A percentile compares a stretch with the other conserved stretches of the same genome.
phyloP scores from a whole-genome alignment of 2,113 vertebrate species.

The Python bivittatus region DNA sequence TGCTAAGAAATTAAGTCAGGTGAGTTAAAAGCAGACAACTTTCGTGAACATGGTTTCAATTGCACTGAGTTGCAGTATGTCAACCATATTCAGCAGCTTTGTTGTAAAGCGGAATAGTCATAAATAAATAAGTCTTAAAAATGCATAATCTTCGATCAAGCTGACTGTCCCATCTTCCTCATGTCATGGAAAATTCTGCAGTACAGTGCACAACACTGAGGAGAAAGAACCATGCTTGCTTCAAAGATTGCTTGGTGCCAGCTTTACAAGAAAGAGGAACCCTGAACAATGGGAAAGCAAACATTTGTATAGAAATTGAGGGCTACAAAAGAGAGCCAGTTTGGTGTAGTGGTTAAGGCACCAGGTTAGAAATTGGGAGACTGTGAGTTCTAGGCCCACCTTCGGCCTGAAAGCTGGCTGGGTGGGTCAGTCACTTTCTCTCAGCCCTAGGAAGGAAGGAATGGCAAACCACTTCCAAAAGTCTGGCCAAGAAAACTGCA shows the following conservation, averaged over 20 bases:
- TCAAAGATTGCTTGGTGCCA: neutral
- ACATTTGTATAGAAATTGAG: neutral
- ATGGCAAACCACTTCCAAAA: neutral
- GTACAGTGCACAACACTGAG: neutral
- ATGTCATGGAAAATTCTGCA: neutral
- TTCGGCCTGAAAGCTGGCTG: neutral
- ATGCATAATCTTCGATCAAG: no score
- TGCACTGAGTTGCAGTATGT: neutral
- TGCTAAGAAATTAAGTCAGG: neutral
- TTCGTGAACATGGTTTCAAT: neutral
- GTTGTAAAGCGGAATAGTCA: neutral
- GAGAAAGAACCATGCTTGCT: neutral
- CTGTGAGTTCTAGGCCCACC: neutral
- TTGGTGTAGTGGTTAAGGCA: neutral
- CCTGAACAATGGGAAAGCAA: neutral
- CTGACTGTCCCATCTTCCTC: neutral
- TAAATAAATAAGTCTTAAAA: neutral
- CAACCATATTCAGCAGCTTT: neutral
- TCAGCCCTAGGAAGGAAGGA: neutral
- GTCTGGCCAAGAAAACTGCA: neutral
- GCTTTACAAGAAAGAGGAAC: neutral
- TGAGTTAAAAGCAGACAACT: neutral
- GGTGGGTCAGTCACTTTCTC: neutral
- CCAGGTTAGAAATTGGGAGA: neutral
- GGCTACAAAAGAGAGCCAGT: neutral